Base-by-base conservation (phyloP, 2,888 invertebrate species). In the Ptychoptera albimana region DNA sequence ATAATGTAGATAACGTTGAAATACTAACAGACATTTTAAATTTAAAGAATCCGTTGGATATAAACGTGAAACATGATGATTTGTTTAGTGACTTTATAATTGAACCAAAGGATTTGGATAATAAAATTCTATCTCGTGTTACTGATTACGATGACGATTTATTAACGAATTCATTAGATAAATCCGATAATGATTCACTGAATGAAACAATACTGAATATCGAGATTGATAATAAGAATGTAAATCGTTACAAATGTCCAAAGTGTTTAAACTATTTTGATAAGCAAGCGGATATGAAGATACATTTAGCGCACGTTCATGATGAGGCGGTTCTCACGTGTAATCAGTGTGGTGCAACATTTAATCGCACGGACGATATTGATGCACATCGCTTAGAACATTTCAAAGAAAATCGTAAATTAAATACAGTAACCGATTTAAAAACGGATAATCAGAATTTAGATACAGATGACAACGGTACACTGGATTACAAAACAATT, bases 221-320 rank as follows among this genome's bases (percentile, higher is more conserved):
- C 3, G 23, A 23, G 7, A 23, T 23, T 23, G 9, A 37, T 11
- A 32, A 32, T 15, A 37, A 31, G 35, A 38, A 15, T 8, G 31
- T 7, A 10, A 9, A 41, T 8, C 46, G 42, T 15, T 55, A 52
- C 46, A 49, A 48, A 16, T 56, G 56, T 37, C 54, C 56, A 7
- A 52, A 50, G 41, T 56, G 56, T 43, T 46, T 43, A 15, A 48
- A 51, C 13, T 49, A 46, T 10, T 55, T 52, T 39, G 15, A 42
- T 15, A 49, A 43, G 16, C 53, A 52, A 14, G 49, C 52, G 32
- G 37, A 41, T 10, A 41, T 56, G 1, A 46, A 51, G 0, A 41
- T 45, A 13, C 56, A 56, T 42, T 40, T 55, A 39, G 52, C 53
- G 1, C 50, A 54, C 10, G 44, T 38, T 10, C 56, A 56, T 15